Evolutionary conservation across 2,797 vertebrate genomes (phyloP).

Genomic region (Graptemys geographica): DNA sequence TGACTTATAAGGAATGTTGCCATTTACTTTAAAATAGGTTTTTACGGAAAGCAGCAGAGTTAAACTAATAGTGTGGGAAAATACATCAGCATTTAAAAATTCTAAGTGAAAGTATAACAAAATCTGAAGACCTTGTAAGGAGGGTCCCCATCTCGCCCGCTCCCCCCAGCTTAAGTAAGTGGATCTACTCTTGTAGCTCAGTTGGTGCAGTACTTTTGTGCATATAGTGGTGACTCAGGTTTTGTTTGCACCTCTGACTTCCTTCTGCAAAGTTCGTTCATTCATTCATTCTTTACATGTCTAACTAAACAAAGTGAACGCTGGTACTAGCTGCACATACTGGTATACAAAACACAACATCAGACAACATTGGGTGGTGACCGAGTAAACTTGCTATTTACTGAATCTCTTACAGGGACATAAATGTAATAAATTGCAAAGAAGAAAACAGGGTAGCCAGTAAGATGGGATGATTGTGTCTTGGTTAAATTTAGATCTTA

Average conservation of each 20-base stretch:
- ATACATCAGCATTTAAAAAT: neutral
- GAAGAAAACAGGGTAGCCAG: neutral
- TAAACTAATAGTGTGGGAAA: neutral
- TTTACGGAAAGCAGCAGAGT: neutral
- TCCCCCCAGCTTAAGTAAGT: neutral
- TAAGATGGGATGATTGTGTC: neutral
- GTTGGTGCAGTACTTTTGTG: neutral
- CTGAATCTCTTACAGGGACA: rapidly evolving
- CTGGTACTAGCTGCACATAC: rapidly evolving
- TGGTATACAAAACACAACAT: rapidly evolving
- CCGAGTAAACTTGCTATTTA: neutral
- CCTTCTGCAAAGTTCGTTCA: rapidly evolving
- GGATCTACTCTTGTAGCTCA: rapidly evolving
- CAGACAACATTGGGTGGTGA: rapidly evolving
- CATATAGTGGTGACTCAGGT: rapidly evolving
- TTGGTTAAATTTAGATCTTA: constrained; percentile 62
- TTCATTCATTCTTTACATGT: rapidly evolving
- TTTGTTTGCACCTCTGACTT: neutral
- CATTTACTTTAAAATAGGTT: neutral
- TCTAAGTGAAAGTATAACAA: neutral
- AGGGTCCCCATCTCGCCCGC: rapidly evolving
- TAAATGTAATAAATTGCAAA: neutral
- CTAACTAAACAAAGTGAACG: neutral
- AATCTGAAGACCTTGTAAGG: neutral
- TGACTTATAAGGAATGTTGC: neutral